A percentile compares a stretch with the other conserved stretches of the same genome.
Conservation (phyloP, 2,113 vertebrate genomes). For the Poecilia latipinna region DNA sequence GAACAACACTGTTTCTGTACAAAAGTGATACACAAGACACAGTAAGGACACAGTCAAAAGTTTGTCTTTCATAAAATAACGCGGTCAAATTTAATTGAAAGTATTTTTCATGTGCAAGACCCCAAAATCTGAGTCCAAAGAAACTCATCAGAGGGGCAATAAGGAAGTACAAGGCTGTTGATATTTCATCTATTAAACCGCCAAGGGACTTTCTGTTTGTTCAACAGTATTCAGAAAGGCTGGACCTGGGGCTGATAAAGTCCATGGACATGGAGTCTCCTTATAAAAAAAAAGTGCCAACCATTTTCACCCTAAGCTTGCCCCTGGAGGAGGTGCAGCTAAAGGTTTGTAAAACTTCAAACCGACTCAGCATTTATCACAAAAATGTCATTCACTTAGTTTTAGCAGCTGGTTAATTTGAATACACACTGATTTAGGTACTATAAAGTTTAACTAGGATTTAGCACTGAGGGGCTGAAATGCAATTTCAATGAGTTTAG, state of each 20-base stretch:
- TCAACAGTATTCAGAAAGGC: conserved; percentile 69
- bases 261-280: conserved; percentile 42
- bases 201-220: background rate
- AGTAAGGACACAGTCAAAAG: conserved; percentile 41
- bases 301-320: conserved; percentile 56
- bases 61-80: background rate
- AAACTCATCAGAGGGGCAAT: background rate
- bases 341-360: conserved; percentile 50
- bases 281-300: background rate
- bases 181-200: background rate
- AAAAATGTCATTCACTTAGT: too few relatives aligned
- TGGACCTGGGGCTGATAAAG: conserved; percentile 63
- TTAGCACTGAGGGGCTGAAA: background rate
- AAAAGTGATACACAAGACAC: conserved; percentile 55
- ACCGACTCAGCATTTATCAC: background rate
- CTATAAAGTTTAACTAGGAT: background rate
- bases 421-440: background rate
- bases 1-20: conserved; percentile 71
- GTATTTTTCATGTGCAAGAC: background rate
- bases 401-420: background rate
- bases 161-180: background rate
- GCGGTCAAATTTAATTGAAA: background rate
- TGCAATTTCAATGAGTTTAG: too few relatives aligned
- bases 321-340: conserved; percentile 57
- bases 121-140: background rate